A percentile compares a stretch with the other conserved stretches of the same genome.
These are phyloP conservation scores for Panurus biarmicus DNA, from an alignment of 2,113 vertebrate genomes.

Conservation along the genomic window DNA sequence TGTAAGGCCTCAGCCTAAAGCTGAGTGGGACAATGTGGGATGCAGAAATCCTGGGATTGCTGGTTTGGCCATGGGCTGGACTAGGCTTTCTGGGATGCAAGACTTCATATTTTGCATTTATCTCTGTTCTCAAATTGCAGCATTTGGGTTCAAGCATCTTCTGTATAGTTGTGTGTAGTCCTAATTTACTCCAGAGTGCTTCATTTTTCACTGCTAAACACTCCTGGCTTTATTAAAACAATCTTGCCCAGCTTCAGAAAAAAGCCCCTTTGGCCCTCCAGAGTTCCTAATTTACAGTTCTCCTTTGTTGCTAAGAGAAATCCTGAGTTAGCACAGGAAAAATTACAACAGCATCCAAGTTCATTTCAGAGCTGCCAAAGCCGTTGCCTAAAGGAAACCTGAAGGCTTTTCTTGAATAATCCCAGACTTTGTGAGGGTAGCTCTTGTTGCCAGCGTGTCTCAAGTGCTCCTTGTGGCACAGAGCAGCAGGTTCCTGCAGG, in stretches of 20 bases:
- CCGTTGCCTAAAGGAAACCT: background rate
- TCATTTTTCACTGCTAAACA: background rate
- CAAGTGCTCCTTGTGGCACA: background rate
- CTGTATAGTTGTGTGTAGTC: background rate
- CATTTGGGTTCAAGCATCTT: background rate
- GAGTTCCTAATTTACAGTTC: background rate
- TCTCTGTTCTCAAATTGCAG: background rate
- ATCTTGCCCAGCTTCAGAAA: background rate
- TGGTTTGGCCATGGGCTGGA: background rate
- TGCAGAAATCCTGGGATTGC: background rate
- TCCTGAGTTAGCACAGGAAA: background rate
- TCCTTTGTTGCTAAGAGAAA: background rate
- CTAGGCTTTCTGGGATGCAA: background rate
- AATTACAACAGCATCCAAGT: background rate
- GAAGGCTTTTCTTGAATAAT: background rate
- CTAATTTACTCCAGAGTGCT: background rate
- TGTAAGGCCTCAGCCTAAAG: background rate
- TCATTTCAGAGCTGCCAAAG: background rate
- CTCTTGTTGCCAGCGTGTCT: background rate
- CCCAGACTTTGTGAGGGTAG: background rate
- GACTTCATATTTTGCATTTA: background rate
- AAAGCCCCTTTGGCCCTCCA: background rate
- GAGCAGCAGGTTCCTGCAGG: accelerated
- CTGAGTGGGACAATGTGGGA: background rate
- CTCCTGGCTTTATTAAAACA: background rate